A percentile compares a stretch with the other conserved stretches of the same genome.
Evolutionary conservation across 2,797 vertebrate genomes (phyloP).

Genomic region (Pseudochaenichthys georgianus): DNA sequence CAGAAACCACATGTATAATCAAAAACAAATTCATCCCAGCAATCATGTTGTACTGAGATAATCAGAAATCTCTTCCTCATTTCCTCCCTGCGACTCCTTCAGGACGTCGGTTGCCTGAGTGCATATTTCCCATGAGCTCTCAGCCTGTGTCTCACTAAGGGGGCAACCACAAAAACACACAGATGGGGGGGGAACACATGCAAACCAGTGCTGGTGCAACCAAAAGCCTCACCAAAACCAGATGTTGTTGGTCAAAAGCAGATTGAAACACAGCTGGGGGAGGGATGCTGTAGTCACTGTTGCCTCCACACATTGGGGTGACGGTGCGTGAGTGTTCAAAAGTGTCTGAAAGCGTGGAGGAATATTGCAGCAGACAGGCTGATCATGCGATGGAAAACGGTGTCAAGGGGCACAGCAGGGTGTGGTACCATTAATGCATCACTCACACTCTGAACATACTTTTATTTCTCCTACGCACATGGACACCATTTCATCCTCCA

Average conservation of each 20-base stretch:
- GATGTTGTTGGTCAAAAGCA: constrained; percentile 61
- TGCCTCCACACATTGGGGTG: constrained; percentile 29
- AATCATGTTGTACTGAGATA: constrained; percentile 64
- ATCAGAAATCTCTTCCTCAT: constrained; percentile 76
- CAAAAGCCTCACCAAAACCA: constrained; percentile 54
- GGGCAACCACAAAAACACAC: constrained; percentile 57
- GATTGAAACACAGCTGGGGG: constrained; percentile 35
- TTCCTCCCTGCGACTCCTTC: constrained; percentile 70
- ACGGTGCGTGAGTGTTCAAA: constrained; percentile 39
- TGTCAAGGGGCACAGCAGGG: constrained; percentile 57
- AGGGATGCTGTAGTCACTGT: constrained; percentile 40
- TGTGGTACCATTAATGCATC: constrained; percentile 37
- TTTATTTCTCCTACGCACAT: constrained; percentile 25
- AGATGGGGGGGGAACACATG: constrained; percentile 17
- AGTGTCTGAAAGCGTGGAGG: constrained; percentile 31
- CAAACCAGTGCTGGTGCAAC: constrained; percentile 45
- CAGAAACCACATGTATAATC: constrained; percentile 66
- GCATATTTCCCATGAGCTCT: constrained; percentile 81
- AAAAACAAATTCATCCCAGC: constrained; percentile 77
- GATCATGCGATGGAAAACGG: constrained; percentile 52
- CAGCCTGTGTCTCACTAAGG: constrained; percentile 54
- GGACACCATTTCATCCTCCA: constrained; percentile 50
- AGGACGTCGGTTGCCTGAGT: constrained; percentile 65
- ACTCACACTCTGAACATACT: constrained; percentile 19
- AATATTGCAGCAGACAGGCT: constrained; percentile 47